Percentiles rank a stretch among this genome's conserved stretches.
Evolutionary conservation across 1,140 invertebrate species (phyloP).

Genomic region (Microplitis demolitor): DNA sequence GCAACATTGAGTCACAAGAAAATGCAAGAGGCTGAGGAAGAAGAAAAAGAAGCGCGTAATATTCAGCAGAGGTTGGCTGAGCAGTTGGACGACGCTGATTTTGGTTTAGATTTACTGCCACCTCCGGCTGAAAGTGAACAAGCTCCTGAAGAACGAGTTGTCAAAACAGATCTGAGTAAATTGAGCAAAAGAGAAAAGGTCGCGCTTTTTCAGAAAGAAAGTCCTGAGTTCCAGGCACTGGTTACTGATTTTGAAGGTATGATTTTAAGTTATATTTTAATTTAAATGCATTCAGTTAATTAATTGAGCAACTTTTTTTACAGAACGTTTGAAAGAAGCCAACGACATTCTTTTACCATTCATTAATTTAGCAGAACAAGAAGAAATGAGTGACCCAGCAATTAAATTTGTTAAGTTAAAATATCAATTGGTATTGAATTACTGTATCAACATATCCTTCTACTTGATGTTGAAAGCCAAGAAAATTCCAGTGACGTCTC

Average conservation of each 20-base stretch:
- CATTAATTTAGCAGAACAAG: conserved; percentile 66
- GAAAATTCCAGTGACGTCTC: conserved; percentile 71
- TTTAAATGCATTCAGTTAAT: neutral
- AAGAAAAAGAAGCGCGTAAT: conserved; percentile 83
- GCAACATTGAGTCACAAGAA: conserved; percentile 69
- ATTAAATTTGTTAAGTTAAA: conserved; percentile 73
- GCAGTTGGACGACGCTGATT: conserved; percentile 82
- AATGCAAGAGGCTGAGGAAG: conserved; percentile 75
- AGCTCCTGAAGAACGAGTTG: conserved; percentile 60
- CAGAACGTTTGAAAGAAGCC: conserved; percentile 66
- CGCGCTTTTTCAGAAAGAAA: conserved; percentile 79
- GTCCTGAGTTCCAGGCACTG: conserved; percentile 79
- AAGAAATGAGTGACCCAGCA: conserved; percentile 64
- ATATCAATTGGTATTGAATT: conserved; percentile 76
- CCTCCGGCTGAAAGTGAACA: conserved; percentile 45
- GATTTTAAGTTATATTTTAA: conserved; percentile 32
- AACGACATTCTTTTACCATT: conserved; percentile 70
- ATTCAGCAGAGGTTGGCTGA: conserved; percentile 79
- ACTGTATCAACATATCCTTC: conserved; percentile 84
- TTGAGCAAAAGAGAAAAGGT: conserved; percentile 76
- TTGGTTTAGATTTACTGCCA: conserved; percentile 71
- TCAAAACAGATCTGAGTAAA: conserved; percentile 76
- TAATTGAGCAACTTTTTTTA: conserved; percentile 35
- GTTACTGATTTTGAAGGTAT: conserved; percentile 79
- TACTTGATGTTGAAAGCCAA: conserved; percentile 84